These are phyloP conservation scores for Heliocidaris tuberculata DNA, from an alignment of 35 echinoderm and acorn worm genomes.

Conservation along the genomic window DNA sequence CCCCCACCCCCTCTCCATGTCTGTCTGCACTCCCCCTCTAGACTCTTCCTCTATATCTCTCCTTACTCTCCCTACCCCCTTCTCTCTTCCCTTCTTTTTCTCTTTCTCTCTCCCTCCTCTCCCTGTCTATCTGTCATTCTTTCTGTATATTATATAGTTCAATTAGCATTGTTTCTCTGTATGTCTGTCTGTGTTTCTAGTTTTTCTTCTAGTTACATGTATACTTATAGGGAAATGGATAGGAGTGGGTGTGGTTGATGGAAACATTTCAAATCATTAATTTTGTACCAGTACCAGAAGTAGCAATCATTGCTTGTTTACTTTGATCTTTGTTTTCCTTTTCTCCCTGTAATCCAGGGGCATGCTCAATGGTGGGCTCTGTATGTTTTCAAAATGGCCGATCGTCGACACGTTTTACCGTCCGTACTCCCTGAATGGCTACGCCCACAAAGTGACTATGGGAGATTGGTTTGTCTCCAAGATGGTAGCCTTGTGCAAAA, in stretches of 20 bases:
- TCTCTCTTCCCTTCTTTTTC: not conserved
- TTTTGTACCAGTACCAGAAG: too few species aligned
- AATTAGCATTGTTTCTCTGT: too few species aligned
- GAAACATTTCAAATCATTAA: not conserved
- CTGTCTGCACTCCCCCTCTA: too few species aligned
- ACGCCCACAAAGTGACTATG: constrained; percentile 57
- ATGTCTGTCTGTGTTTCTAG: too few species aligned
- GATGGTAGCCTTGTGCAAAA: constrained; percentile 68
- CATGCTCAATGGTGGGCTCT: constrained; percentile 68
- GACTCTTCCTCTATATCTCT: not conserved
- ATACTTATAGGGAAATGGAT: not conserved
- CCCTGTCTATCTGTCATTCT: not conserved
- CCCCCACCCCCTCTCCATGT: not conserved
- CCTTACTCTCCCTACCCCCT: not conserved
- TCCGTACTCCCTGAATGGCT: constrained; percentile 75
- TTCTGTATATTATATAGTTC: too few species aligned
- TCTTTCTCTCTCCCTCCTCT: not conserved
- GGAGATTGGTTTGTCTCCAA: constrained; percentile 90
- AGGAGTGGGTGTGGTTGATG: not conserved
- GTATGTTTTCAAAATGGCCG: constrained; percentile 88
- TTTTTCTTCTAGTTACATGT: not conserved
- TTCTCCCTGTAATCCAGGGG: constrained; percentile 53
- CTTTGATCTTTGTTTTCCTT: not conserved
- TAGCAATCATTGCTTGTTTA: not conserved
- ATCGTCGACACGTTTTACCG: constrained; percentile 63